Percentiles rank a stretch among this genome's conserved stretches.
These are phyloP conservation scores for Lydus trimaculatus DNA, from an alignment of 2,888 invertebrate genomes.

Conservation along the genomic window DNA sequence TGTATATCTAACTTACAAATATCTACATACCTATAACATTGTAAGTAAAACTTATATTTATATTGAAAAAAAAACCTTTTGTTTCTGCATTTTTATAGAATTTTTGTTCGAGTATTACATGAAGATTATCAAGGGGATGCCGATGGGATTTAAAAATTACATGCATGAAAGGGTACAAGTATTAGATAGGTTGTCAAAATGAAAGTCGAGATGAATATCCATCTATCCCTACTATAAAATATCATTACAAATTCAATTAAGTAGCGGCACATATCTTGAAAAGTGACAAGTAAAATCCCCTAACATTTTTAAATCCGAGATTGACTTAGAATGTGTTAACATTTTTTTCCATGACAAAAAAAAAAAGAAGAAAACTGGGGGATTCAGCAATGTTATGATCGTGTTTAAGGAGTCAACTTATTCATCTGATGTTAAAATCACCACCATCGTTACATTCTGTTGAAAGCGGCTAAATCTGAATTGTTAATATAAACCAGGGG, in stretches of 20 bases:
- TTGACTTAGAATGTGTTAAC: constrained; percentile 51
- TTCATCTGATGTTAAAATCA: constrained; percentile 47
- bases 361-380: constrained; percentile 41
- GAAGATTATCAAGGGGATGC: constrained; percentile 7
- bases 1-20: no score
- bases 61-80: neutral
- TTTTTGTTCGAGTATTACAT: constrained; percentile 1
- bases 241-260: constrained; percentile 32
- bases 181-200: constrained; percentile 22
- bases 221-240: constrained; percentile 12
- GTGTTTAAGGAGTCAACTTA: constrained; percentile 53
- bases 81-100: neutral
- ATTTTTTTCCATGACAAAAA: constrained; percentile 57
- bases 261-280: constrained; percentile 26
- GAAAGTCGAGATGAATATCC: constrained; percentile 21
- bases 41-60: neutral
- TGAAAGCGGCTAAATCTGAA: constrained; percentile 52
- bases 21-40: neutral
- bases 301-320: constrained; percentile 26
- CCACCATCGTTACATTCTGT: constrained; percentile 17
- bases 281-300: constrained; percentile 43
- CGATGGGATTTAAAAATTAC: constrained; percentile 15
- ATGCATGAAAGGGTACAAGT: constrained; percentile 16
- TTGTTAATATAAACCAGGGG: constrained; percentile 56
- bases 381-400: constrained; percentile 53